Conservation (phyloP, 2,113 vertebrate genomes). For the Lota lota region DNA sequence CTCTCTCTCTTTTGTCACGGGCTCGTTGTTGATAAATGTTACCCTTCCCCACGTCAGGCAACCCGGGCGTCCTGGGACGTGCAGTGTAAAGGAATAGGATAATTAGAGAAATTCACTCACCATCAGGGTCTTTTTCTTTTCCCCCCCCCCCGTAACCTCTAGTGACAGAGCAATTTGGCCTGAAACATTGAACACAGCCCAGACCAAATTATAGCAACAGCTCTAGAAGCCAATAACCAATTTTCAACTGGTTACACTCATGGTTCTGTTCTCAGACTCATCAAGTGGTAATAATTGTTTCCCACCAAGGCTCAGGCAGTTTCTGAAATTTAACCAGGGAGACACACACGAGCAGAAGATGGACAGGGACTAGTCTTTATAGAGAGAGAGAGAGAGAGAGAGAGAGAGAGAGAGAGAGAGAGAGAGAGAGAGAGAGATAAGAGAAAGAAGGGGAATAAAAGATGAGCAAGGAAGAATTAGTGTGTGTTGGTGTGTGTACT, state of each 20-base stretch:
- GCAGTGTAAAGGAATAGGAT: conserved; percentile 36
- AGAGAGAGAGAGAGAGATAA: no score
- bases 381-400: no score
- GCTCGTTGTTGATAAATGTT: conserved; percentile 27
- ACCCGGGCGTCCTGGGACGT: conserved; percentile 9
- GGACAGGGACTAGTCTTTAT: no score
- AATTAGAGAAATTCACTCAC: conserved; percentile 44
- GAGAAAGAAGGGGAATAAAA: no score
- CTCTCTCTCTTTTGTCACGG: conserved; percentile 3
- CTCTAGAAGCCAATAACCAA: conserved; percentile 57
- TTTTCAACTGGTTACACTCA: conserved; percentile 52
- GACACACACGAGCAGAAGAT: conserved; percentile 9
- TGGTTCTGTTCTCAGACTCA: conserved; percentile 58
- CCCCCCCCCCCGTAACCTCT: conserved; percentile 44
- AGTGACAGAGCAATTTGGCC: conserved; percentile 64
- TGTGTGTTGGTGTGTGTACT: no score
- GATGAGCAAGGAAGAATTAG: no score
- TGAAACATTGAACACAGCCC: conserved; percentile 56
- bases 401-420: no score
- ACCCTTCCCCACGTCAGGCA: conserved; percentile 16
- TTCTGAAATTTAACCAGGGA: conserved; percentile 12
- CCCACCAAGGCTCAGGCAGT: conserved; percentile 18
- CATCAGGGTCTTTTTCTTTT: conserved; percentile 3
- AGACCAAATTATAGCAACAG: conserved; percentile 55
- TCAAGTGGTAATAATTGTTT: conserved; percentile 59